Evolutionary conservation across 2,113 vertebrate genomes (phyloP).

Genomic region (Oplegnathus fasciatus): DNA sequence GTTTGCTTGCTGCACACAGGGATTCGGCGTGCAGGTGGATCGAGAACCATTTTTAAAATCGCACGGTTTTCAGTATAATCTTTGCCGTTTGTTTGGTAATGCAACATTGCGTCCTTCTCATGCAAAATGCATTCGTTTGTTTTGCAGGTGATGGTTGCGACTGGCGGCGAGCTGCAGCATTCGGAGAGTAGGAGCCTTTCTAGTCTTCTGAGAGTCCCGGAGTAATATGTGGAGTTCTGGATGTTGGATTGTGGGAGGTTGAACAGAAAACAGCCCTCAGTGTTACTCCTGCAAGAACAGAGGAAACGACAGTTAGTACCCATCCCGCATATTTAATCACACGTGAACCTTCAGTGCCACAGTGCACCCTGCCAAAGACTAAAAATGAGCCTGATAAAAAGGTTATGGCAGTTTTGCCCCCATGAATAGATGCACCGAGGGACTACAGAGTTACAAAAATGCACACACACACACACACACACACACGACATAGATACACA

Average conservation of each 20-base stretch:
- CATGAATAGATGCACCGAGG: slow-evolving; percentile 4
- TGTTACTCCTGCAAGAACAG: slow-evolving; percentile 88
- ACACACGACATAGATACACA: slow-evolving; percentile 55
- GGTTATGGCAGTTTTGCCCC: not conserved
- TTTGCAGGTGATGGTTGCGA: slow-evolving; percentile 85
- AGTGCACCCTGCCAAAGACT: slow-evolving; percentile 4
- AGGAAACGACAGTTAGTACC: slow-evolving; percentile 70
- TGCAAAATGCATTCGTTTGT: slow-evolving; percentile 87
- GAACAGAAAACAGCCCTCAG: slow-evolving; percentile 82
- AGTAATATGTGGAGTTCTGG: slow-evolving; percentile 60
- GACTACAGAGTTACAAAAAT: not conserved
- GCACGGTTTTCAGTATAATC: slow-evolving; percentile 76
- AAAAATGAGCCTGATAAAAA: slow-evolving; percentile 8
- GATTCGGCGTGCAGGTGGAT: slow-evolving; percentile 87
- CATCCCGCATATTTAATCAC: slow-evolving; percentile 22
- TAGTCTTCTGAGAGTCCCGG: slow-evolving; percentile 68
- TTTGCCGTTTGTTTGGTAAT: slow-evolving; percentile 77
- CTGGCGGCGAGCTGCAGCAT: slow-evolving; percentile 88
- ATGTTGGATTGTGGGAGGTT: slow-evolving; percentile 81
- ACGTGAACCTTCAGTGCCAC: slow-evolving; percentile 1
- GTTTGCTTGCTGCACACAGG: slow-evolving; percentile 63
- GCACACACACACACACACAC: slow-evolving; percentile 31
- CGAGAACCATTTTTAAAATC: slow-evolving; percentile 82
- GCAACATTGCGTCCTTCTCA: slow-evolving; percentile 88
- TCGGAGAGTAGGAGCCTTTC: slow-evolving; percentile 74